Conservation (phyloP, 2,113 vertebrate species). For the Cnemophilus loriae region DNA sequence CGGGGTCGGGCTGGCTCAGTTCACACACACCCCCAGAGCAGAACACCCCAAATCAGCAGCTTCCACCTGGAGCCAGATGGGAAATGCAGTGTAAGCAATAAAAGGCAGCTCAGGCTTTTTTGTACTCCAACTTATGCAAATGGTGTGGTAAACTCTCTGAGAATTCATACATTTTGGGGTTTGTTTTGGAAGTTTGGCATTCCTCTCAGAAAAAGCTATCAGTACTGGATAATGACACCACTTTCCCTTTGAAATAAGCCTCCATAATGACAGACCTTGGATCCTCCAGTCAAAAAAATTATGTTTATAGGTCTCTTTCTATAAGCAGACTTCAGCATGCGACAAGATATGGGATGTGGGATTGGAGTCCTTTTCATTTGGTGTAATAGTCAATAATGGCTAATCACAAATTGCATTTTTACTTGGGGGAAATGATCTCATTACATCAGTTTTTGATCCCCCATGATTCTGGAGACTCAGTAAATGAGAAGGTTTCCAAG, state of each 20-base stretch:
- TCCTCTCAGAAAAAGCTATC: background rate
- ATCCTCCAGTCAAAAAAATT: background rate
- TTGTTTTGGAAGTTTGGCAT: background rate
- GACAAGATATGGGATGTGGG: background rate
- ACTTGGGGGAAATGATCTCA: constrained; percentile 37
- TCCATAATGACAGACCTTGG: background rate
- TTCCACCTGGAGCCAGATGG: background rate
- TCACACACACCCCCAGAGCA: background rate
- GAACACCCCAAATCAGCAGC: background rate
- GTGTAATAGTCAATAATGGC: constrained; percentile 23
- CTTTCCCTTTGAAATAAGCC: background rate
- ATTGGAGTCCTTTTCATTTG: constrained; percentile 14
- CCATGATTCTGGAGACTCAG: background rate
- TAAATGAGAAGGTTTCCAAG: constrained; percentile 44
- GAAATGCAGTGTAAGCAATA: background rate
- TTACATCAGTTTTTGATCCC: constrained; percentile 22
- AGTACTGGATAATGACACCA: background rate
- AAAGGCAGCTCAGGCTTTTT: background rate
- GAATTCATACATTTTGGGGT: background rate
- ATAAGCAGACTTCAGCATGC: background rate
- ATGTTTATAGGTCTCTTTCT: background rate
- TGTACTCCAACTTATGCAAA: background rate
- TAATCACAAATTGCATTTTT: constrained; percentile 45
- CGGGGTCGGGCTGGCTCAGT: background rate
- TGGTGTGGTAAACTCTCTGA: background rate